phyloP scores from a whole-genome alignment of 2,113 vertebrate species.

The Panthera tigris region DNA sequence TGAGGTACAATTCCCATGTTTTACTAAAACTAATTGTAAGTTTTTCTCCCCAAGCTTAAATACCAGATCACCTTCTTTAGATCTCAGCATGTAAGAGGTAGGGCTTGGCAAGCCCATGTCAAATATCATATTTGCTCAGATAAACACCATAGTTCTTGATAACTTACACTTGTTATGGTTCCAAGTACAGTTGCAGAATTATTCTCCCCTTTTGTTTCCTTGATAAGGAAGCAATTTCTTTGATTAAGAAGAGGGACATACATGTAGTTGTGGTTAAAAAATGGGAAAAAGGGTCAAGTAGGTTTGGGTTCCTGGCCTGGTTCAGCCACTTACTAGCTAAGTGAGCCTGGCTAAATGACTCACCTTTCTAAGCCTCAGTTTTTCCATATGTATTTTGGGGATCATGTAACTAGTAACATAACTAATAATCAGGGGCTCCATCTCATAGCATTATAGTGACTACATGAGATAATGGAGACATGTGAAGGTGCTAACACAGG shows the following conservation, averaged over 20 bases:
- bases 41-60: slow-evolving; percentile 1
- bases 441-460: background rate
- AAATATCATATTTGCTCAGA: background rate
- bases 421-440: background rate
- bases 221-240: background rate
- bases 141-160: background rate
- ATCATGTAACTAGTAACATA: background rate
- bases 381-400: background rate
- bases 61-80: background rate
- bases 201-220: background rate
- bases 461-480: background rate
- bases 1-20: slow-evolving; percentile 47
- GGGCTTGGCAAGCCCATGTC: background rate
- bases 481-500: background rate
- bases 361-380: background rate
- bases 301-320: background rate
- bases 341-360: background rate
- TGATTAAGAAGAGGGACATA: background rate
- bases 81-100: slow-evolving; percentile 7
- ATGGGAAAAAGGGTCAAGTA: background rate
- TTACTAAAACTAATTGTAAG: slow-evolving; percentile 52
- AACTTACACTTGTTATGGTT: background rate
- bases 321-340: background rate
- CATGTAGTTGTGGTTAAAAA: background rate
- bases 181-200: background rate